phyloP scores from a whole-genome alignment of 2,113 vertebrate genomes.

The Peromyscus polionotus region DNA sequence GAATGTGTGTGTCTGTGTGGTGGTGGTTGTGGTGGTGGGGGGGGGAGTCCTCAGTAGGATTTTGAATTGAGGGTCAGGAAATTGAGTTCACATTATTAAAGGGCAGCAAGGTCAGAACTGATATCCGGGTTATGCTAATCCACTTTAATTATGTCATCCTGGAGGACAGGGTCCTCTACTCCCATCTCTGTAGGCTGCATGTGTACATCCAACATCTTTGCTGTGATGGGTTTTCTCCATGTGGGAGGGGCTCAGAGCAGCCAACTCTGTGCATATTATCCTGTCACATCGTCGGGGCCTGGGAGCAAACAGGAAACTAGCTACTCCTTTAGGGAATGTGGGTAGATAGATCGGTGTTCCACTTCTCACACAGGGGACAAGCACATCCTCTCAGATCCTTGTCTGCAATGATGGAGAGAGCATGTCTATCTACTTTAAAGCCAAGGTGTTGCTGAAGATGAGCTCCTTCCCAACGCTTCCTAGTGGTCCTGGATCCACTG shows the following conservation, averaged over 20 bases:
- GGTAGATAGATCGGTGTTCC: too few relatives aligned
- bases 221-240: not conserved
- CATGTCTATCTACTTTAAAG: not conserved
- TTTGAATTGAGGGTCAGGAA: conserved; percentile 34
- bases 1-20: not conserved
- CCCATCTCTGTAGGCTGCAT: not conserved
- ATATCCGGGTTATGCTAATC: conserved; percentile 26
- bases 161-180: not conserved
- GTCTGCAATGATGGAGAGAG: not conserved
- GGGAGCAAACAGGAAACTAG: not conserved
- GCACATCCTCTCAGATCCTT: not conserved
- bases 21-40: too few relatives aligned
- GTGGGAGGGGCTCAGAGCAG: not conserved
- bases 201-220: accelerated
- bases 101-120: not conserved
- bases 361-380: not conserved
- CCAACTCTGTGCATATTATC: too few relatives aligned
- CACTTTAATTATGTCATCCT: conserved; percentile 5
- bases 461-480: not conserved
- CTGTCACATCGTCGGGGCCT: not conserved
- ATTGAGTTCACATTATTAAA: conserved; percentile 25
- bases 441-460: not conserved
- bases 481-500: not conserved
- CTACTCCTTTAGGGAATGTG: not conserved
- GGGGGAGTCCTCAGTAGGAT: not conserved